Conservation (phyloP, 1,140 invertebrate genomes). For the Nasonia longicornis region DNA sequence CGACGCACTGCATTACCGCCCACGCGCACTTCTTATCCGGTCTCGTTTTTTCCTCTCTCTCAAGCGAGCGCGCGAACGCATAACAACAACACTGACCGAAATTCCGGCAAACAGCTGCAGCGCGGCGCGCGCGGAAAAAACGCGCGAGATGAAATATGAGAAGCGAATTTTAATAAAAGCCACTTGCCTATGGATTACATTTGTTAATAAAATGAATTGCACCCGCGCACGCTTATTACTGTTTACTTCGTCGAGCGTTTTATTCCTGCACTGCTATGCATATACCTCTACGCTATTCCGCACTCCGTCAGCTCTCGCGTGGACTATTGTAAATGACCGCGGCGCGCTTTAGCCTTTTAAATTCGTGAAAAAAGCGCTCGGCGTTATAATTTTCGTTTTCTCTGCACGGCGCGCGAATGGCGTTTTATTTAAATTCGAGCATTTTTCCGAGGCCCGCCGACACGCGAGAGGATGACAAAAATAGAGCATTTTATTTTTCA, state of each 20-base stretch:
- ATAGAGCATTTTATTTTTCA: background rate
- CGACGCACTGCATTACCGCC: constrained; percentile 4
- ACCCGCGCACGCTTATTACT: background rate
- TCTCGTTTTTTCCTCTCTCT: background rate
- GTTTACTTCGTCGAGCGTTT: background rate
- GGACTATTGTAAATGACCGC: background rate
- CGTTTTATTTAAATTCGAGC: background rate
- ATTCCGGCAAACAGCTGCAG: background rate
- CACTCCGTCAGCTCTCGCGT: background rate
- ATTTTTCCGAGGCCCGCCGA: background rate
- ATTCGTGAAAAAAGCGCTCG: background rate
- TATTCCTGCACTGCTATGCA: background rate
- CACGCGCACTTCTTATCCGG: background rate
- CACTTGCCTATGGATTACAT: constrained; percentile 2
- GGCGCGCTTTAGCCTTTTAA: background rate
- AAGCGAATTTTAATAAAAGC: constrained; percentile 16
- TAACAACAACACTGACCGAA: background rate
- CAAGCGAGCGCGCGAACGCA: background rate
- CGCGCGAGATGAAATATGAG: background rate
- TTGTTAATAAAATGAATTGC: constrained; percentile 32
- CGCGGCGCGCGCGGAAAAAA: background rate
- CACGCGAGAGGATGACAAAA: background rate
- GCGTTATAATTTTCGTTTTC: background rate
- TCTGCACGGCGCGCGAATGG: background rate
- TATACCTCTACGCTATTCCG: background rate